Evolutionary conservation across 2,888 invertebrate genomes (phyloP), one percentile per base, ranked within the genome.

Genomic region (Andrena fulva): DNA sequence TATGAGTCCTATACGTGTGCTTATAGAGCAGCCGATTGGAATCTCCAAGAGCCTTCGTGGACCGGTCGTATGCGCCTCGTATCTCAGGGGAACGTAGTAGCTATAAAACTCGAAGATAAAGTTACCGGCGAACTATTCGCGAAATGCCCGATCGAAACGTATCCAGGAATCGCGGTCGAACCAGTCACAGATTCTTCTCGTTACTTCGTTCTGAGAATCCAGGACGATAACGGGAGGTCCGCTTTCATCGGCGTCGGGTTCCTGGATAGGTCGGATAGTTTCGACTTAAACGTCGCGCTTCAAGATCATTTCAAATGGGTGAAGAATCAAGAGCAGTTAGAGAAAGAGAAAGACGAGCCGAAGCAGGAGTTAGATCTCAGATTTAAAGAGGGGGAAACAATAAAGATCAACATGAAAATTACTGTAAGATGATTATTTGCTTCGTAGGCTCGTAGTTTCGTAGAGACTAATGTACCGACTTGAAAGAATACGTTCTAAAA

Each of bases 361-460:
- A 96, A 96, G 80, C 96, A 96, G 89, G 97, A 98, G 90, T 95
- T 99, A 59, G 99, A 99, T 95, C 95, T 99, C 73, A 97, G 99
- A 67, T 99, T 99, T 94, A 99, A 99, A 93, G 99, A 99, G 92
- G 99, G 99, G 27, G 99, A 99, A 95, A 99, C 99, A 0, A 99
- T 99, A 87, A 99, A 99, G 95, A 99, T 99, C 82, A 99, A 99
- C 93, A 98, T 99, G 97, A 98, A 98, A 95, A 98, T 98, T 87
- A 98, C 98, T 85, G 98, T 98, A 95, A 94, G 95, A 91, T 73
- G 12, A 48, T 27, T 54, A 33, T 10, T n/a, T 70, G 2, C 59
- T 33, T 31, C 42, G 24, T 35, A 20, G 4, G 24, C 59, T 35
- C 12, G 2, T 54, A 50, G n/a, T 52, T 62, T 52, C 8, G 64